Evolutionary conservation across 2,113 vertebrate species (phyloP).

Genomic region (Notechis scutatus): DNA sequence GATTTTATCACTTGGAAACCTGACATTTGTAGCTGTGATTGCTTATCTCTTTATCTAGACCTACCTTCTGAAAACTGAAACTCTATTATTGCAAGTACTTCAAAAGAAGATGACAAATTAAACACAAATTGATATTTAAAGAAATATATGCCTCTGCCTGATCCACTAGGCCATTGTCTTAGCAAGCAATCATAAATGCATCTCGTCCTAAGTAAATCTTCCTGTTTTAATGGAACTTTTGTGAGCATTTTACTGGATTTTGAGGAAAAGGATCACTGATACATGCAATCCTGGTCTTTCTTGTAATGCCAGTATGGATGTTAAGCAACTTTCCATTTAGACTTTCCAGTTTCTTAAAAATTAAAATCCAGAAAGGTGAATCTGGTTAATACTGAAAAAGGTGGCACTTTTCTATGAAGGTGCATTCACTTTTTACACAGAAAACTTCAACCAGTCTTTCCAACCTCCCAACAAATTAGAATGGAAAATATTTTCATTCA

Average conservation of each 20-base stretch:
- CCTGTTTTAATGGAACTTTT: not conserved
- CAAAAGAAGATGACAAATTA: not conserved
- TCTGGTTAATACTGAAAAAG: too few relatives aligned
- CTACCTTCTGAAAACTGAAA: not conserved
- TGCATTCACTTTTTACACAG: not conserved
- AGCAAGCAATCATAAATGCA: not conserved
- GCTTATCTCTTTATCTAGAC: not conserved
- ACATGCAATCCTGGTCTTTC: not conserved
- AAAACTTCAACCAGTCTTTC: not conserved
- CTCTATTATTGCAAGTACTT: not conserved
- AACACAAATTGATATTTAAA: not conserved
- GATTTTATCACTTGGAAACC: too few relatives aligned
- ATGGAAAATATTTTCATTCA: not conserved
- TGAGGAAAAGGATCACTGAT: not conserved
- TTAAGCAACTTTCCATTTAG: not conserved
- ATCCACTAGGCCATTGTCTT: not conserved
- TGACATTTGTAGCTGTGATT: not conserved
- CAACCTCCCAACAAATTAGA: not conserved
- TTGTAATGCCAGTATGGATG: not conserved
- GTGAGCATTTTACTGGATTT: not conserved
- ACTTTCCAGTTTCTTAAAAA: too few relatives aligned
- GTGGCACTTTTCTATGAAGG: not conserved
- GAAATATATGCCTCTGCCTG: not conserved
- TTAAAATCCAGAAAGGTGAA: too few relatives aligned
- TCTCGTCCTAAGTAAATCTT: not conserved